A percentile compares a stretch with the other conserved stretches of the same genome.
Evolutionary conservation across 2,113 vertebrate genomes (phyloP).

Genomic region (Isurus oxyrinchus): DNA sequence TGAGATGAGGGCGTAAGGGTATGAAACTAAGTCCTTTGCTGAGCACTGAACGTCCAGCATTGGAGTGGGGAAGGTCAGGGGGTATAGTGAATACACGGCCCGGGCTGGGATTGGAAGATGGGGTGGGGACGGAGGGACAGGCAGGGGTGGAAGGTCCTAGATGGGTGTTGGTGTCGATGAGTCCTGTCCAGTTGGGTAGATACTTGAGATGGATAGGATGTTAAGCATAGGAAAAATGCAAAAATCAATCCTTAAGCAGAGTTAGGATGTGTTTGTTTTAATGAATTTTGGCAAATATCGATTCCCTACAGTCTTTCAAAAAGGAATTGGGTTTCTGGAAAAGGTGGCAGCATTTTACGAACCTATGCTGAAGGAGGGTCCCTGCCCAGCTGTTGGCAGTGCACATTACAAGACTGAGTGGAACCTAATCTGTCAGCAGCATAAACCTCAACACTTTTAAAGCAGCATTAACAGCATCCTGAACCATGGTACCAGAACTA

Average conservation of each 20-base stretch:
- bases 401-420: background rate
- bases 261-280: background rate
- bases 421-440: background rate
- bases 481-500: background rate
- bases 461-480: background rate
- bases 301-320: background rate
- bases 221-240: background rate
- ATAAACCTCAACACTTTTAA: background rate
- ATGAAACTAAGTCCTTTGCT: too few relatives aligned
- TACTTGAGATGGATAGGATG: background rate
- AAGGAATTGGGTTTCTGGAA: background rate
- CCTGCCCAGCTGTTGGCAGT: background rate
- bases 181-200: background rate
- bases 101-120: too few relatives aligned
- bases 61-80: too few relatives aligned
- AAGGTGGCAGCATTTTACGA: background rate
- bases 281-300: background rate
- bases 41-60: too few relatives aligned
- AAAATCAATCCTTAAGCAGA: background rate
- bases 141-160: too few relatives aligned
- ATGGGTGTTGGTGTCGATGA: too few relatives aligned
- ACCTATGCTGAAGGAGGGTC: background rate
- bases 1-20: too few relatives aligned
- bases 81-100: too few relatives aligned
- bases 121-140: too few relatives aligned